These are phyloP conservation scores for Portevinia maculata DNA, from an alignment of 2,888 invertebrate species.

Conservation along the genomic window DNA sequence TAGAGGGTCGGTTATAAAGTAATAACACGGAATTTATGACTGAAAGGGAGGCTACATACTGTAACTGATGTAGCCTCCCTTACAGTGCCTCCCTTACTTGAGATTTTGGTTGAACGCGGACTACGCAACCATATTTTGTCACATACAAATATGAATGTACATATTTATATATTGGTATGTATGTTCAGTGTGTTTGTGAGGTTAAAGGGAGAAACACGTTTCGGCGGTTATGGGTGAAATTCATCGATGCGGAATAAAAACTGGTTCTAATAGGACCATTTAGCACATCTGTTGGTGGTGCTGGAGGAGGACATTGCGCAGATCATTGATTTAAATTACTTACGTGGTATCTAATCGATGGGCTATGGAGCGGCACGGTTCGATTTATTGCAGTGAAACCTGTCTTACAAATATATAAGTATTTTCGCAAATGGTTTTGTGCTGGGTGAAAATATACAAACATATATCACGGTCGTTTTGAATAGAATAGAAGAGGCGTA, in stretches of 20 bases:
- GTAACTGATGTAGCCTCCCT: too few species aligned
- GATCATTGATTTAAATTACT: constrained; percentile 62
- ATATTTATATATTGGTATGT: not conserved
- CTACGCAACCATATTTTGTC: constrained; percentile 35
- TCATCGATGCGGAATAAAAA: constrained; percentile 53
- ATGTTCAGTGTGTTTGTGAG: not conserved
- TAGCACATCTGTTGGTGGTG: constrained; percentile 36
- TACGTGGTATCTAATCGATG: constrained; percentile 51
- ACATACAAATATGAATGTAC: not conserved
- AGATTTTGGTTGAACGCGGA: not conserved
- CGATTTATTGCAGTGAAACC: constrained; percentile 10
- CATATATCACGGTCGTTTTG: too few species aligned
- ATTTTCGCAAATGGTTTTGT: too few species aligned
- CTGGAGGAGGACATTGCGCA: constrained; percentile 27
- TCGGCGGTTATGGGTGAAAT: constrained; percentile 25
- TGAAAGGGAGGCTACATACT: constrained; percentile 13
- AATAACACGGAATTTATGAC: constrained; percentile 57
- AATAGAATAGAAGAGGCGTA: too few species aligned
- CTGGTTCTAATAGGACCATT: constrained; percentile 53
- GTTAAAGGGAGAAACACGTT: constrained; percentile 25
- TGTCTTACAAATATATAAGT: too few species aligned
- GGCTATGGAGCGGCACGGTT: not conserved
- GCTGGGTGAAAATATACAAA: too few species aligned
- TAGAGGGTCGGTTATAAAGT: constrained; percentile 65
- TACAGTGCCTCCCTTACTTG: too few species aligned